These are phyloP conservation scores for Pomacea maculata DNA, from an alignment of 1,140 invertebrate species.

Conservation along the genomic window DNA sequence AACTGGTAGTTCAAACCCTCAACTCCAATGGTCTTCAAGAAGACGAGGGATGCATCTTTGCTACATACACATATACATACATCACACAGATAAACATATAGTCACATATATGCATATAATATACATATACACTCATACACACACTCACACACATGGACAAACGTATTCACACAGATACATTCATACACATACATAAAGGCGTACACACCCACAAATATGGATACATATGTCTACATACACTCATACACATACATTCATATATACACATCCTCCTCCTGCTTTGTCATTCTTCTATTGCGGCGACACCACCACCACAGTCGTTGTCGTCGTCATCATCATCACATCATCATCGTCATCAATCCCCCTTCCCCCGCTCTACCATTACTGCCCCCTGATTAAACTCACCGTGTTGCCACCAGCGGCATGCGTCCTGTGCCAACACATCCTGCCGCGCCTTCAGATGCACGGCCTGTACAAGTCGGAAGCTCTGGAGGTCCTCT, in stretches of 20 bases:
- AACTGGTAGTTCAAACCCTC: too few relatives aligned
- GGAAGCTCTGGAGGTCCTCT: slow-evolving; percentile 33
- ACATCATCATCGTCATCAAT: too few relatives aligned
- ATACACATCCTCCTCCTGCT: background rate
- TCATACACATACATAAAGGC: background rate
- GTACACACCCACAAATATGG: too few relatives aligned
- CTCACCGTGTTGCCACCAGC: slow-evolving; percentile 8
- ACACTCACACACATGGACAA: slow-evolving; percentile 1
- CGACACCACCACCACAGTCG: too few relatives aligned
- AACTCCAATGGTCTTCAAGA: too few relatives aligned
- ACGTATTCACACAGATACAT: background rate
- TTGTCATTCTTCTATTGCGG: too few relatives aligned
- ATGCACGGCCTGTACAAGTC: slow-evolving; percentile 30
- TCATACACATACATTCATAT: slow-evolving; percentile 1
- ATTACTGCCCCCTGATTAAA: too few relatives aligned
- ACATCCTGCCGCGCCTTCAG: slow-evolving; percentile 34
- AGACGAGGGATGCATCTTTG: too few relatives aligned
- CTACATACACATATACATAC: background rate
- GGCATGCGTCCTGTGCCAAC: slow-evolving; percentile 34
- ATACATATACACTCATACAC: background rate
- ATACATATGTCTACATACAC: too few relatives aligned
- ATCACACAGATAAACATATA: background rate
- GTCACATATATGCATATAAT: too few relatives aligned
- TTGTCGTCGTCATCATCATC: too few relatives aligned
- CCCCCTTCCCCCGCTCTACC: too few relatives aligned